These are phyloP conservation scores for Cantharis flavilabris DNA, from an alignment of 2,888 invertebrate species.

Conservation along the genomic window DNA sequence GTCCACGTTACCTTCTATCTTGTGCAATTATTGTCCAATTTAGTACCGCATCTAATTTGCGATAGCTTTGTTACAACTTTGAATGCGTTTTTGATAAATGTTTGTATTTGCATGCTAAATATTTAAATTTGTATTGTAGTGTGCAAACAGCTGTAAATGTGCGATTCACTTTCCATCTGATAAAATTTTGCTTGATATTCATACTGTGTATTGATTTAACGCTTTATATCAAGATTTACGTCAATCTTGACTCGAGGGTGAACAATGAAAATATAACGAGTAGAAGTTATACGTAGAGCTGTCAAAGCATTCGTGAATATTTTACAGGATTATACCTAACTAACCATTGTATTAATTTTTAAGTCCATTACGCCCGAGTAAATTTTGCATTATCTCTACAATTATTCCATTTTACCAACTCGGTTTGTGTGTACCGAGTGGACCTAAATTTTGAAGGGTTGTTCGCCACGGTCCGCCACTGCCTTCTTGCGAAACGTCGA, in stretches of 20 bases:
- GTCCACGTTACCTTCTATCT: no score
- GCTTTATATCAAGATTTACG: slow-evolving; percentile 43
- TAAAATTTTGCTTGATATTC: slow-evolving; percentile 42
- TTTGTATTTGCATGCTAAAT: slow-evolving; percentile 18
- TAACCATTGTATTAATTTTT: background rate
- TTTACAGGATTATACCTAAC: background rate
- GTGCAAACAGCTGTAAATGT: slow-evolving; percentile 31
- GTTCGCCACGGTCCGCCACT: background rate
- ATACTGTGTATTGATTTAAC: slow-evolving; percentile 44
- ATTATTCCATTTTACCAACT: background rate
- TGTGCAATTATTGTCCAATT: no score
- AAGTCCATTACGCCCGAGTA: background rate
- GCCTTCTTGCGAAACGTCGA: background rate
- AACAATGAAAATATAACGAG: slow-evolving; percentile 24
- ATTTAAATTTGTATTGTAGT: slow-evolving; percentile 25
- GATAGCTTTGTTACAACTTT: background rate
- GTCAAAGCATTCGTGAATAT: background rate
- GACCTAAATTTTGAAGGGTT: background rate
- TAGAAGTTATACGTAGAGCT: slow-evolving; percentile 10
- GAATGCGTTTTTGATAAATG: background rate
- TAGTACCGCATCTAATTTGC: background rate
- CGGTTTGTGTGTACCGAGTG: background rate
- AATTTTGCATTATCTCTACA: background rate
- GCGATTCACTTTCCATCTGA: slow-evolving; percentile 34
- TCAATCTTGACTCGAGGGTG: slow-evolving; percentile 37